A percentile compares a stretch with the other conserved stretches of the same genome.
phyloP scores from a whole-genome alignment of 2,113 vertebrate genomes.

The Scolopax mira region DNA sequence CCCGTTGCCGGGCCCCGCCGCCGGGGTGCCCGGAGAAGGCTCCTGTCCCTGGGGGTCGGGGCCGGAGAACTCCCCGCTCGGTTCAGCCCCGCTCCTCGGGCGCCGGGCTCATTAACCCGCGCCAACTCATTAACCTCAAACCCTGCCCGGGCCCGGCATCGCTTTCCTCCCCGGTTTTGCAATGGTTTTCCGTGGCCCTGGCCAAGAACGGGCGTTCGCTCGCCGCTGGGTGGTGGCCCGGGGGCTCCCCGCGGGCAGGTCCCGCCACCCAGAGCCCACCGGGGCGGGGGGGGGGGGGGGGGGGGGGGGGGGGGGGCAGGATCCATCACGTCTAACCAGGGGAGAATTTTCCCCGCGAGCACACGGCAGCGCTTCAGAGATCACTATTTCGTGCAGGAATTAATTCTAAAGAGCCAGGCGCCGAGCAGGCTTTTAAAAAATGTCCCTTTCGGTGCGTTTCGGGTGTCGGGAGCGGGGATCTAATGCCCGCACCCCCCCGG shows the following conservation, averaged over 20 bases:
- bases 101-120: accelerated
- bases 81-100: background rate
- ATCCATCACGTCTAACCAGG: accelerated
- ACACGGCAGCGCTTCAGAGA: background rate
- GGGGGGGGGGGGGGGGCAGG: no score
- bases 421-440: background rate
- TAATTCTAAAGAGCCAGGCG: background rate
- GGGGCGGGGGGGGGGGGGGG: no score
- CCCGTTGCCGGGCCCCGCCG: no score
- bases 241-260: background rate
- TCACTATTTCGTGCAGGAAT: background rate
- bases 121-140: no score
- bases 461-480: background rate
- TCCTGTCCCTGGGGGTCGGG: background rate
- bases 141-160: no score
- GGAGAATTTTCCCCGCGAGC: background rate
- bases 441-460: background rate
- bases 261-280: accelerated
- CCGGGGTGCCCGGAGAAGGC: accelerated
- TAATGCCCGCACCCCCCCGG: background rate
- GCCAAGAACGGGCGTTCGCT: background rate
- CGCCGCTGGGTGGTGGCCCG: no score
- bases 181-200: accelerated
- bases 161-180: background rate
- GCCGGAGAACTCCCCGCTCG: accelerated